phyloP scores from a whole-genome alignment of 2,888 invertebrate species.

The Cerastis rubricosa region DNA sequence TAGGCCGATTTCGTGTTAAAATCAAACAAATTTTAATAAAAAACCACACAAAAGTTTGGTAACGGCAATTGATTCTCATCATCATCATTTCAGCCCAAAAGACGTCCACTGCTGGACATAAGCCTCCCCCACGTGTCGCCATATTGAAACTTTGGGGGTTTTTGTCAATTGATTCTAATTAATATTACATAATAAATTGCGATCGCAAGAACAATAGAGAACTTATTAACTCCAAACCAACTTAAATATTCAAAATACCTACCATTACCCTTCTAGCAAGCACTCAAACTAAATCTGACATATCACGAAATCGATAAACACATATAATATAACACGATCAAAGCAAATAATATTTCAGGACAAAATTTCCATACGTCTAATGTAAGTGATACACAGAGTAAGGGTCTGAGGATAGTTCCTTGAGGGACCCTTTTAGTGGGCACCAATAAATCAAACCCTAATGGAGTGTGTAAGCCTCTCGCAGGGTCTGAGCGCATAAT shows the following conservation, averaged over 20 bases:
- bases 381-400: slow-evolving; percentile 84
- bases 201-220: background rate
- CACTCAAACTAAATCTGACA: slow-evolving; percentile 39
- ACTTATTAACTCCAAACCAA: background rate
- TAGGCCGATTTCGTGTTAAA: background rate
- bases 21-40: background rate
- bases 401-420: slow-evolving; percentile 84
- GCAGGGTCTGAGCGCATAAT: slow-evolving; percentile 81
- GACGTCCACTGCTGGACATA: too few species aligned
- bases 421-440: slow-evolving; percentile 88
- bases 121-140: too few species aligned
- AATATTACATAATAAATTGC: background rate
- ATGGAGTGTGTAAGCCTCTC: slow-evolving; percentile 85
- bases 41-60: background rate
- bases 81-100: too few species aligned
- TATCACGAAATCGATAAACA: slow-evolving; percentile 47
- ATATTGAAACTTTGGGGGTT: too few species aligned
- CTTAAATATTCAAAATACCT: slow-evolving; percentile 3
- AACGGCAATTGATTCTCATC: background rate
- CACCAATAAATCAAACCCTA: slow-evolving; percentile 88
- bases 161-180: too few species aligned
- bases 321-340: slow-evolving; percentile 74
- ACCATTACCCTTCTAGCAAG: slow-evolving; percentile 6
- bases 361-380: slow-evolving; percentile 86
- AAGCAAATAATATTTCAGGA: slow-evolving; percentile 83